Conservation (phyloP, 2,797 vertebrate genomes). For the Sternarchorhynchus goeldii region DNA sequence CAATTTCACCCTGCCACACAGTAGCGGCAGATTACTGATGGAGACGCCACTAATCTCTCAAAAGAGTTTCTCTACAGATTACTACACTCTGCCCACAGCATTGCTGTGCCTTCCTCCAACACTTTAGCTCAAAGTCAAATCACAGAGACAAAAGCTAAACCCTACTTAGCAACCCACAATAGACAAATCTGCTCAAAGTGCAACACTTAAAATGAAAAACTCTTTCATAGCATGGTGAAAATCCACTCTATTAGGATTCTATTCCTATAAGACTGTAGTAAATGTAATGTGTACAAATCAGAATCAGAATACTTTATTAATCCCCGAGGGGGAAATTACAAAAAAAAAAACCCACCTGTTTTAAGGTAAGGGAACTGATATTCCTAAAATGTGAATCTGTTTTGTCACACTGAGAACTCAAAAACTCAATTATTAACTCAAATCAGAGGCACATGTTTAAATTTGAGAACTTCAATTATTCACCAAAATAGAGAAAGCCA, state of each 20-base stretch:
- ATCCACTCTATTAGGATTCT: not conserved
- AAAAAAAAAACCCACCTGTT: too few species aligned
- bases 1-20: constrained; percentile 22
- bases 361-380: not conserved
- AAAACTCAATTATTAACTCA: constrained; percentile 35
- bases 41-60: constrained; percentile 34
- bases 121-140: constrained; percentile 42
- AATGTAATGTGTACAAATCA: constrained; percentile 1
- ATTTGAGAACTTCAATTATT: constrained; percentile 33
- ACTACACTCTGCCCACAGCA: constrained; percentile 4
- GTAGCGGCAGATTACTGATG: constrained; percentile 3
- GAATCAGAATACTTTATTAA: not conserved
- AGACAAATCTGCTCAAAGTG: not conserved
- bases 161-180: constrained; percentile 17
- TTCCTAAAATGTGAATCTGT: not conserved
- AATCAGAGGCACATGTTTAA: constrained; percentile 16
- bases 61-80: constrained; percentile 39
- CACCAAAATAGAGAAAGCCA: constrained; percentile 27
- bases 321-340: too few species aligned
- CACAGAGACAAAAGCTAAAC: not conserved
- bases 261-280: not conserved
- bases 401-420: not conserved
- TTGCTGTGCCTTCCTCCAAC: constrained; percentile 3
- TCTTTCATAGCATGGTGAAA: constrained; percentile 6
- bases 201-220: not conserved